Evolutionary conservation across 2,888 invertebrate species (phyloP), one percentile per base, ranked within the genome.

Genomic region (Erebia palarica): DNA sequence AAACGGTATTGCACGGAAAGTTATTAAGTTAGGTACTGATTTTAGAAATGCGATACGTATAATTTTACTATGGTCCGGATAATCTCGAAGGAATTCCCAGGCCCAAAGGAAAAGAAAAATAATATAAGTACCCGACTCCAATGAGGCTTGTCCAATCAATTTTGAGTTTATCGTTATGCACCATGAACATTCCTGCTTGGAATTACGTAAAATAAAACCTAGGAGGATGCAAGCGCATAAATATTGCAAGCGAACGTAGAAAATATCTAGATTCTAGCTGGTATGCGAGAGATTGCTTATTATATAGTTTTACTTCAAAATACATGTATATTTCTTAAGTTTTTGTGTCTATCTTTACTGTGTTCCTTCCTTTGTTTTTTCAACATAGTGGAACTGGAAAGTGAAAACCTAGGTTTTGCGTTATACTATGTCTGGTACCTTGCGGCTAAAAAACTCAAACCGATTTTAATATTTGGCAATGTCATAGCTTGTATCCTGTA

Each of bases 231-330:
- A 58, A 75, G 71, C 75, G 74, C 75, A 80, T 81, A 80, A 80
- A 81, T 78, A 82, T 79, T 76, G 78, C 75, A 57, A 75, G 74
- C 78, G 80, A 81, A 84, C 79, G 79, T 82, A 84, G 84, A 85
- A 85, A 84, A 85, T 85, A 86, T 81, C 80, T 82, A 21, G 21
- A 58, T 55, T 53, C 18, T 55, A 82, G 36, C 36, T 36, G 73
- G 57, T 57, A 42, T 36, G n/a, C 81, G 75, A 78, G 78, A 84
- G 88, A 88, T 89, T 80, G 84, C 86, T 84, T 27, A 27, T 27
- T 27, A 27, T 27, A 27, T 83, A 80, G 79, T 79, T 77, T 75
- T 86, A 88, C 51, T 51, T 51, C 51, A 51, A n/a, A n/a, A 51
- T 51, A 51, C 10, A 11, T 11, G n/a, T 51, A 51, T 51, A 13